Conservation (phyloP, 2,113 vertebrate species). For the Cyanoderma ruficeps region DNA sequence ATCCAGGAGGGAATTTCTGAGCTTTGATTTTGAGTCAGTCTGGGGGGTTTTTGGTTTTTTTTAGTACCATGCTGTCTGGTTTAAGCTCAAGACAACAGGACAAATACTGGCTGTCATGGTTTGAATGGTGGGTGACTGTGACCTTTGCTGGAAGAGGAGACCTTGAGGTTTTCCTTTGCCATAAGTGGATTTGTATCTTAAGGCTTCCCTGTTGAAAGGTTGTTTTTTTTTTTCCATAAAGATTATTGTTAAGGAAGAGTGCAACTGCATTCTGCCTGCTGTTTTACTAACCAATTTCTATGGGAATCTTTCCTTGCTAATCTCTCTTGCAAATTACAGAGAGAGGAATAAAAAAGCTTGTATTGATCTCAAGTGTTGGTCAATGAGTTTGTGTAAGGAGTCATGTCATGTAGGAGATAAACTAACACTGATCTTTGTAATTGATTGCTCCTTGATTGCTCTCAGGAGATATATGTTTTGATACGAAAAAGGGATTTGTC, state of each 20-base stretch:
- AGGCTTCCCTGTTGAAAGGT: not conserved
- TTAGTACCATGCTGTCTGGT: not conserved
- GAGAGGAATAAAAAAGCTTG: not conserved
- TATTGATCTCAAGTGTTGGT: not conserved
- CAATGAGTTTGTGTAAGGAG: not conserved
- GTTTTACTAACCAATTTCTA: not conserved
- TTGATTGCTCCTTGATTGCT: not conserved
- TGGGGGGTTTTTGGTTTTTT: not conserved
- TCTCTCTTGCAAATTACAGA: not conserved
- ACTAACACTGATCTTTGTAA: not conserved
- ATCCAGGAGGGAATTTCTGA: not conserved
- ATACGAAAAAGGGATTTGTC: not conserved
- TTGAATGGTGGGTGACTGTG: not conserved
- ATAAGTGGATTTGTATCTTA: not conserved
- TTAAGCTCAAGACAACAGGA: not conserved
- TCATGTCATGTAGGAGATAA: not conserved
- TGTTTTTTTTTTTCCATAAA: not conserved
- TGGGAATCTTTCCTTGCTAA: not conserved
- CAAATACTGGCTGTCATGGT: not conserved
- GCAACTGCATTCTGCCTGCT: not conserved
- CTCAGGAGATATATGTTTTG: not conserved
- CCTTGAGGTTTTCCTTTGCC: not conserved
- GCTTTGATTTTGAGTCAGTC: not conserved
- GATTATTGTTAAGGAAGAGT: not conserved
- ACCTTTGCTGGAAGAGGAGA: not conserved